These are phyloP conservation scores for Metellina segmentata DNA, from an alignment of 2,888 invertebrate species.

Conservation along the genomic window DNA sequence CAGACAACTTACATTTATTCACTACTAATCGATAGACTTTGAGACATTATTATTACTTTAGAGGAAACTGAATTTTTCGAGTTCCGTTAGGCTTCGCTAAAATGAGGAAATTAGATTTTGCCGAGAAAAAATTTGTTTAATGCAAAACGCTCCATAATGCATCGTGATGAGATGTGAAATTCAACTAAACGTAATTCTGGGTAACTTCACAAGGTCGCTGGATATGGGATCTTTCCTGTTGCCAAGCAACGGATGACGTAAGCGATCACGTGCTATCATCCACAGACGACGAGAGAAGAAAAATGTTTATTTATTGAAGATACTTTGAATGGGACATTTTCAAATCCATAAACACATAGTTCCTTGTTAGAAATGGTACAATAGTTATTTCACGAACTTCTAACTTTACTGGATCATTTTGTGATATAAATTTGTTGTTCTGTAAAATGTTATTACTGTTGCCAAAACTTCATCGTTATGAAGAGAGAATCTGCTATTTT, in stretches of 20 bases:
- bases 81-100: no score
- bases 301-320: conserved; percentile 36
- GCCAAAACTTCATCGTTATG: no score
- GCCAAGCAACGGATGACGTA: conserved; percentile 38
- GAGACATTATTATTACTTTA: no score
- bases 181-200: not conserved
- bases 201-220: conserved; percentile 34
- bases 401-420: no score
- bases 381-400: not conserved
- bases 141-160: not conserved
- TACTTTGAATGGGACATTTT: conserved; percentile 34
- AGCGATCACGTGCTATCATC: conserved; percentile 42
- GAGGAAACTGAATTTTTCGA: no score
- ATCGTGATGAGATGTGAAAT: not conserved
- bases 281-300: conserved; percentile 2
- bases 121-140: not conserved
- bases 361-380: not conserved
- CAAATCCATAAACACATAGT: conserved; percentile 31
- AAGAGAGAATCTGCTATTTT: no score
- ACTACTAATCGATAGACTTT: no score
- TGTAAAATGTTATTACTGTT: no score
- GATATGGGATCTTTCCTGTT: not conserved
- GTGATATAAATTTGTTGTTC: no score
- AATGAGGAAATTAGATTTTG: not conserved
- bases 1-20: no score